These are phyloP conservation scores for Deroplatys truncata DNA, from an alignment of 2,888 invertebrate species.

Conservation along the genomic window DNA sequence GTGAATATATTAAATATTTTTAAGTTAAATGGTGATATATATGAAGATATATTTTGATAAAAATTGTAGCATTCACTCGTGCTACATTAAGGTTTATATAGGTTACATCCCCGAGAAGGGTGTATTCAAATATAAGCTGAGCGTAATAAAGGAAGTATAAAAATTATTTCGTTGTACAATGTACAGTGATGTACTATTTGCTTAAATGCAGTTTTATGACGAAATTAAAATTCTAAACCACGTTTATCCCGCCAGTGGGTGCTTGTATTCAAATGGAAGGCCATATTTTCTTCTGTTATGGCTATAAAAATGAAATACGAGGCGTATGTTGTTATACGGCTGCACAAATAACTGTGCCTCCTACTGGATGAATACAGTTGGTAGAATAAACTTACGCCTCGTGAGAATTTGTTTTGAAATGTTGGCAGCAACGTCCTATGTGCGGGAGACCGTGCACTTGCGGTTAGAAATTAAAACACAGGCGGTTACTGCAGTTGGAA, in stretches of 20 bases:
- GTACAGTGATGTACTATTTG: too few relatives aligned
- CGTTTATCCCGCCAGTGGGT: background rate
- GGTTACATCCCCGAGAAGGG: too few relatives aligned
- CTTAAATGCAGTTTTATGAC: too few relatives aligned
- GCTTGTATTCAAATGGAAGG: background rate
- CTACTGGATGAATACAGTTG: background rate
- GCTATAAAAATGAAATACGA: background rate
- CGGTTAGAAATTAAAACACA: background rate
- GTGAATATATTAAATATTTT: too few relatives aligned
- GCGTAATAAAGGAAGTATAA: too few relatives aligned
- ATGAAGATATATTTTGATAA: too few relatives aligned
- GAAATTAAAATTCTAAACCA: background rate
- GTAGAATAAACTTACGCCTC: background rate
- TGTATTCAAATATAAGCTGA: too few relatives aligned
- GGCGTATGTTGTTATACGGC: background rate
- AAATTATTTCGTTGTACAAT: too few relatives aligned
- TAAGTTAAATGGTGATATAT: too few relatives aligned
- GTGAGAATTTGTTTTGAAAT: background rate
- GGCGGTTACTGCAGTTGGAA: background rate
- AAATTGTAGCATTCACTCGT: too few relatives aligned
- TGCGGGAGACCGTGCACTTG: background rate
- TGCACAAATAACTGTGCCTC: background rate
- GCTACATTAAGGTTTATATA: too few relatives aligned
- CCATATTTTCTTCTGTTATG: background rate
- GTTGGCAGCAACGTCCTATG: background rate